Conservation (phyloP, 2,888 invertebrate genomes). For the Thymelicus acteon region DNA sequence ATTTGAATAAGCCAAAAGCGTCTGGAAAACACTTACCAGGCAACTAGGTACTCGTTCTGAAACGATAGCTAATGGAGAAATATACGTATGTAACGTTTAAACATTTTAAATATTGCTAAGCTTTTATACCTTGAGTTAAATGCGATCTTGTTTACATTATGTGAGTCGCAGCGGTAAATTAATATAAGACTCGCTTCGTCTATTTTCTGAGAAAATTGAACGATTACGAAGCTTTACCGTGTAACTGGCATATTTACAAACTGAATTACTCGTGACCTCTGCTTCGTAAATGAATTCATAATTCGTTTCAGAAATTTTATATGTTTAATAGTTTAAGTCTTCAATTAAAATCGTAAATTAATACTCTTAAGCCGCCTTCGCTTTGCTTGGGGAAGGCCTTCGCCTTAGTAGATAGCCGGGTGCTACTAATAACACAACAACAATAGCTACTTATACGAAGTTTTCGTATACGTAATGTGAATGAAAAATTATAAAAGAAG, state of each 20-base stretch:
- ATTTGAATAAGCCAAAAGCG: too few relatives aligned
- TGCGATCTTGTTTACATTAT: constrained; percentile 9
- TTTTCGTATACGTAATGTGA: too few relatives aligned
- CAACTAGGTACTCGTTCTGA: too few relatives aligned
- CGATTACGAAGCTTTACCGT: constrained; percentile 25
- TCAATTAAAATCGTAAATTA: too few relatives aligned
- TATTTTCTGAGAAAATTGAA: constrained; percentile 17
- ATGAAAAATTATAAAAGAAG: too few relatives aligned
- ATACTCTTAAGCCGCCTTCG: too few relatives aligned
- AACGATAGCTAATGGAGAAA: not conserved
- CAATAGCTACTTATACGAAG: too few relatives aligned
- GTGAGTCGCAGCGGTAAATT: constrained; percentile 13
- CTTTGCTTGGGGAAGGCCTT: too few relatives aligned
- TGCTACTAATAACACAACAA: too few relatives aligned
- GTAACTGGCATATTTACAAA: constrained; percentile 25
- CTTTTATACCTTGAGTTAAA: constrained; percentile 8
- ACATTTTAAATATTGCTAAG: not conserved
- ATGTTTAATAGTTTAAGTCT: too few relatives aligned
- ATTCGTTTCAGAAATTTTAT: not conserved
- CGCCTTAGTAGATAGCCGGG: too few relatives aligned
- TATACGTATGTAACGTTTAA: not conserved
- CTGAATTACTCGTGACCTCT: constrained; percentile 16
- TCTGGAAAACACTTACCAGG: too few relatives aligned
- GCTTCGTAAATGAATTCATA: not conserved
- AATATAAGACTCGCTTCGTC: constrained; percentile 14